phyloP scores from a whole-genome alignment of 2,888 invertebrate genomes.

The Tetranychus piercei region DNA sequence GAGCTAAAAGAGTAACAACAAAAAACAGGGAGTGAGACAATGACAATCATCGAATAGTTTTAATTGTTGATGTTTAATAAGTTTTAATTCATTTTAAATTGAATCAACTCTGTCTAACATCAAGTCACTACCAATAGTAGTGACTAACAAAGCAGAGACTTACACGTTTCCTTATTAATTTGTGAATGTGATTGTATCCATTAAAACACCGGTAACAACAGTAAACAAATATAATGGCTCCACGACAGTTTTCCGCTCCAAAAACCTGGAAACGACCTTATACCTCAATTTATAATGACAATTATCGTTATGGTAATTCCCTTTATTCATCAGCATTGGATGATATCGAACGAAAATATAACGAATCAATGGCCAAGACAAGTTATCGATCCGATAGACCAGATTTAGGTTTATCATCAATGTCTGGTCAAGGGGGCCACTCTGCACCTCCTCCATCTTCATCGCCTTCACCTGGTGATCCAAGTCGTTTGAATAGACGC shows the following conservation, averaged over 20 bases:
- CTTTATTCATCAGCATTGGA: constrained; percentile 26
- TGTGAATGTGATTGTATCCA: too few relatives aligned
- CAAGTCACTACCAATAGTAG: neutral
- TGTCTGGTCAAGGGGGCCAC: constrained; percentile 19
- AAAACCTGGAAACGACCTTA: constrained; percentile 26
- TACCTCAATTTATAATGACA: constrained; percentile 27
- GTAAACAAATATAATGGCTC: constrained; percentile 21
- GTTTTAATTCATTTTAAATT: neutral
- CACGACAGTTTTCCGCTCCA: constrained; percentile 21
- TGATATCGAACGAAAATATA: constrained; percentile 27
- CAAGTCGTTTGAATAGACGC: neutral
- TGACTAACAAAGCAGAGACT: too few relatives aligned
- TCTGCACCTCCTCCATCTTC: constrained; percentile 14
- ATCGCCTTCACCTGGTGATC: constrained; percentile 8
- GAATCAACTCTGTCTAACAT: neutral
- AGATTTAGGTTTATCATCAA: constrained; percentile 23
- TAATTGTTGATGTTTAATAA: neutral
- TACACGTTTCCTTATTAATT: too few relatives aligned
- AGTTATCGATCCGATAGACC: constrained; percentile 24
- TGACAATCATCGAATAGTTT: neutral
- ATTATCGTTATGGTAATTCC: constrained; percentile 27
- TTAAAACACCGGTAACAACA: too few relatives aligned
- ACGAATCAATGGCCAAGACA: constrained; percentile 24
- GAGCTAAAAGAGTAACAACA: neutral
- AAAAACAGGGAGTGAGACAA: neutral